Percentiles rank a stretch among this genome's conserved stretches.
Conservation (phyloP, 2,888 invertebrate genomes). For the Drosophila mettleri region DNA sequence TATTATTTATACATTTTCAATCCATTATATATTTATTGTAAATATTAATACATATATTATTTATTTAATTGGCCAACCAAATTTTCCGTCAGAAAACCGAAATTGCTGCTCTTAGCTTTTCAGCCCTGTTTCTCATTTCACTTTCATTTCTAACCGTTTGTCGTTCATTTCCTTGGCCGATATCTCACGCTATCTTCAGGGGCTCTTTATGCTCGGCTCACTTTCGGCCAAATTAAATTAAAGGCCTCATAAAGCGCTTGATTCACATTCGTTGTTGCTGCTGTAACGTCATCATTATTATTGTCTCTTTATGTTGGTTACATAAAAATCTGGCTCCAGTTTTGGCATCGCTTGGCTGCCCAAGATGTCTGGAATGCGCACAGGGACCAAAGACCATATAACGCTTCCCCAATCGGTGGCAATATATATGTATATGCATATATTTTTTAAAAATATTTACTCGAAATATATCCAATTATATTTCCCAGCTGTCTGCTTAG, state of each 20-base stretch:
- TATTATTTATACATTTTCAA: too few species aligned
- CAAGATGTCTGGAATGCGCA: conserved; percentile 10
- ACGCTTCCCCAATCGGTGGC: conserved; percentile 53
- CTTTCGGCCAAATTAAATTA: conserved; percentile 62
- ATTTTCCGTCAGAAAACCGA: not conserved
- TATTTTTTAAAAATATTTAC: not conserved
- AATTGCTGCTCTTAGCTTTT: not conserved
- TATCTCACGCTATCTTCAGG: conserved; percentile 29
- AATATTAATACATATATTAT: too few species aligned
- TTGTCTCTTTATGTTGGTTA: conserved; percentile 45
- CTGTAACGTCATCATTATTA: conserved; percentile 27
- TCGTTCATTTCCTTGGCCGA: conserved; percentile 53
- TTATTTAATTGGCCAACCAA: not conserved
- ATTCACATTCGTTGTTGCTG: conserved; percentile 22
- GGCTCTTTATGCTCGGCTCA: conserved; percentile 41
- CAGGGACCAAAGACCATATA: conserved; percentile 16
- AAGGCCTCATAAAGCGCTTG: conserved; percentile 55
- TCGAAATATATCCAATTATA: conserved; percentile 2
- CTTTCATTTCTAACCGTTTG: conserved; percentile 48
- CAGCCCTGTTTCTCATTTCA: conserved; percentile 28
- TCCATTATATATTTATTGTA: too few species aligned
- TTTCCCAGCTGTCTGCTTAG: conserved; percentile 20
- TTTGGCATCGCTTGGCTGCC: conserved; percentile 47
- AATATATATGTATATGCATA: not conserved
- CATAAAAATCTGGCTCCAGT: conserved; percentile 54